Evolutionary conservation across 2,113 vertebrate species (phyloP), one percentile per base, ranked within the genome.

Genomic region (Mirza zaza): DNA sequence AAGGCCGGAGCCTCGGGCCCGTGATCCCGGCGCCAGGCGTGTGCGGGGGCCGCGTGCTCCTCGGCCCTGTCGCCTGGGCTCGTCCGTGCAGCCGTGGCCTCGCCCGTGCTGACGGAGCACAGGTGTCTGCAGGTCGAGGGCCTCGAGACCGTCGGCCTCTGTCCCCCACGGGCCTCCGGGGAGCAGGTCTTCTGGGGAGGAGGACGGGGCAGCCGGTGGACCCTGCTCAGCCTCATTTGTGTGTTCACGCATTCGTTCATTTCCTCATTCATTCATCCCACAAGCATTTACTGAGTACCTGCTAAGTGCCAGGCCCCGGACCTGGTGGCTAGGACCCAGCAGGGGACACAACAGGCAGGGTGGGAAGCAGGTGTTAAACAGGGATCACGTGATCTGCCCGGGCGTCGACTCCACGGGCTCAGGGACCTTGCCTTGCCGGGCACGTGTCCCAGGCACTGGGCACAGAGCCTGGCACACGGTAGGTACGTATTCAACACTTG

Each of bases 221-320:
- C 59, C 6, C 6, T 7, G 76, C 67, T 21, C 12, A 8, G 32
- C 12, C 32, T 55, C 52, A 55, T 17, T 25, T 6, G 23, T 21
- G 29, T 13, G 0, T 42, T 34, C 13, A 1, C 29, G 6, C n/a
- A 39, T 18, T 29, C 27, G 5, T 52, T 59, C 7, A 0, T 17
- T 39, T 14, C 29, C 3, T 87, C n/a, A 6, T 61, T 32, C 50
- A 12, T 29, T 85, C 27, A 27, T 13, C 39, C 59, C 48, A 67
- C 36, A 32, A 21, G 29, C 15, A 55, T 55, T 52, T 21, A 15
- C 70, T 23, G 87, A 32, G 15, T n/a, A 3, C 42, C 48, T 2
- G 0, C 34, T 0, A 23, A 34, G 34, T 15, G 55, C 70, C 82
- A 29, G 34, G 77, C 34, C 55, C 55, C 11, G 27, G 67, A 17